Percentiles rank a stretch among this genome's conserved stretches.
These are phyloP conservation scores for Apomyelois bistriatella DNA, from an alignment of 2,888 invertebrate species.

Conservation along the genomic window DNA sequence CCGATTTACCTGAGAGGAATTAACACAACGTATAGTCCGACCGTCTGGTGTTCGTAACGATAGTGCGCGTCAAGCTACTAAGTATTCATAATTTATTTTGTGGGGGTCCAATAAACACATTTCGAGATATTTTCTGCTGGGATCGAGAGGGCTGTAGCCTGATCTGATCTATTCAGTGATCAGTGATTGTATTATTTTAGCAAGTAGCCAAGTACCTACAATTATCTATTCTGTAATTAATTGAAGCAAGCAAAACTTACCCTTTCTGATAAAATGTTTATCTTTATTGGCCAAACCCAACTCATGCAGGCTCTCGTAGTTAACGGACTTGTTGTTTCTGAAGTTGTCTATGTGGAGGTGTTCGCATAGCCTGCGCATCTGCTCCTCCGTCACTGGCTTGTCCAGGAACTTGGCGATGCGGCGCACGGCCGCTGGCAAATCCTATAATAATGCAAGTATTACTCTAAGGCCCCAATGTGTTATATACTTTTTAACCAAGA, in stretches of 20 bases:
- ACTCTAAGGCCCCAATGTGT: no score
- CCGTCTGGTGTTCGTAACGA: no score
- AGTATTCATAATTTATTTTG: no score
- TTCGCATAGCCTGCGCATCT: slow-evolving; percentile 75
- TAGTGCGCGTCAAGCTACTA: no score
- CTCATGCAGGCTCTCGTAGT: slow-evolving; percentile 16
- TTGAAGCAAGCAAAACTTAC: slow-evolving; percentile 12
- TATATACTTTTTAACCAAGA: not conserved
- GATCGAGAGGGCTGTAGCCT: no score
- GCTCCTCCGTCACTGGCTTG: slow-evolving; percentile 64
- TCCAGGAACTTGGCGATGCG: slow-evolving; percentile 78
- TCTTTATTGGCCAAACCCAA: slow-evolving; percentile 14
- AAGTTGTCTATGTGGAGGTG: slow-evolving; percentile 87
- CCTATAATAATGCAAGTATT: slow-evolving; percentile 19
- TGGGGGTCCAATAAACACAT: no score
- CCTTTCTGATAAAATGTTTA: slow-evolving; percentile 29
- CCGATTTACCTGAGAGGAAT: slow-evolving; percentile 55
- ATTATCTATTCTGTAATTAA: no score
- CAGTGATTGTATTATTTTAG: no score
- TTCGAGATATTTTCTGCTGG: no score
- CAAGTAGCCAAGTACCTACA: not conserved
- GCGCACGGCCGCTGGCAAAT: slow-evolving; percentile 44
- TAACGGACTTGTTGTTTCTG: slow-evolving; percentile 81
- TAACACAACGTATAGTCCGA: not conserved
- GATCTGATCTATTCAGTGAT: no score